A percentile compares a stretch with the other conserved stretches of the same genome.
These are phyloP conservation scores for Leptestheria dahalacensis DNA, from an alignment of 1,140 invertebrate genomes.

Conservation along the genomic window DNA sequence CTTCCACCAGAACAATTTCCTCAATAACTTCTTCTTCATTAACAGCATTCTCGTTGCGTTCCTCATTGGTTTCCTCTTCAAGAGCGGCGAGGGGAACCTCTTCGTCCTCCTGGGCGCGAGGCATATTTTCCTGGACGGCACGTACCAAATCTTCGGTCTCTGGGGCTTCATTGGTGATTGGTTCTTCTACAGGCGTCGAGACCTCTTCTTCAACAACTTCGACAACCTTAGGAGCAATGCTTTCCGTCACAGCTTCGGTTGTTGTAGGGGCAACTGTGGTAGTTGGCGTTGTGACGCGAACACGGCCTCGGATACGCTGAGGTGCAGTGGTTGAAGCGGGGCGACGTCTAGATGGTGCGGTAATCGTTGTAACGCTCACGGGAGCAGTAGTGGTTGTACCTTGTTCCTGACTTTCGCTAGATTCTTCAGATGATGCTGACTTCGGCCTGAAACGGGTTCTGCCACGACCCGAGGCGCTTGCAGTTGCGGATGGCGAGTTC, in stretches of 20 bases:
- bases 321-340: not conserved
- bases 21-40: conserved; percentile 5
- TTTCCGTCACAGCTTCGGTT: not conserved
- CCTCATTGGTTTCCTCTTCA: conserved; percentile 1
- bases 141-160: not conserved
- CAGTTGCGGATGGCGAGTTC: conserved; percentile 3
- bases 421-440: not conserved
- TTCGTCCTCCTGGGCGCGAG: not conserved
- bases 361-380: not conserved
- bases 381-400: not conserved
- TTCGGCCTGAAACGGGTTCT: not conserved
- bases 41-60: conserved; percentile 1
- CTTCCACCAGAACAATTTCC: not conserved
- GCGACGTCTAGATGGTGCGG: not conserved
- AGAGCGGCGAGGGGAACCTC: not conserved
- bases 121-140: not conserved
- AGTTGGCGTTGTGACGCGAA: not conserved
- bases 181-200: not conserved
- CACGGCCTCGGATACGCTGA: not conserved
- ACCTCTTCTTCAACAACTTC: not conserved
- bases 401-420: not conserved
- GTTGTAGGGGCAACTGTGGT: not conserved
- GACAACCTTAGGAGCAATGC: not conserved
- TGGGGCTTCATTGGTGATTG: not conserved
- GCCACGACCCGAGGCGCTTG: not conserved